Evolutionary conservation across 2,113 vertebrate genomes (phyloP), one percentile per base, ranked within the genome.

Genomic region (Marcusenius ussheri): DNA sequence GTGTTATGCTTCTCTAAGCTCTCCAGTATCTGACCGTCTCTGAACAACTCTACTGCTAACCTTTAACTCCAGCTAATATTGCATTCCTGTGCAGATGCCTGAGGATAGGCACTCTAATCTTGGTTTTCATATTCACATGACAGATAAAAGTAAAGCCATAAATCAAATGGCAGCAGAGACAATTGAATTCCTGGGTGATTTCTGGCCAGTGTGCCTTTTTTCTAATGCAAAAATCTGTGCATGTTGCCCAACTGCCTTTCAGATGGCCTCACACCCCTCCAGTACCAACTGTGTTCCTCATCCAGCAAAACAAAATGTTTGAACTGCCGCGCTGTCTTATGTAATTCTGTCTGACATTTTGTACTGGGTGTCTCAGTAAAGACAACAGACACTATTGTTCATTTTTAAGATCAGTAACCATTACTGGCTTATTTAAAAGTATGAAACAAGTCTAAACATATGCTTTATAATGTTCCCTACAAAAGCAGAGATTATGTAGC

Each of bases 91-190:
- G 91, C 90, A 83, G 89, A 90, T 90, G 87, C 90, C 91, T 62
- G 77, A 80, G 42, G 35, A 89, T 24, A 66, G 90, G 87, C 66
- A 91, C 70, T 49, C 84, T 90, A 91, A 56, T 87, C 58, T 35
- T 58, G 89, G 89, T 92, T 93, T 93, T 93, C 92, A 93, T 92
- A 92, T 93, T 94, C 94, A 94, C 92, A 90, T 90, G 90, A 80
- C 91, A 89, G 90, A 89, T 92, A 91, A 80, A 89, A 92, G 91
- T 90, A 88, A 80, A 77, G 92, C 90, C 93, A 95, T 96, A 96
- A 95, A 96, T 95, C 95, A 95, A 94, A 91, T 58, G 90, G 92
- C 92, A 93, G 93, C 91, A 95, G 93, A 95, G 90, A 94, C 93
- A 95, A 94, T 93, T 95, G 93, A 94, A 95, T 93, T 93, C 92